Evolutionary conservation across 2,797 vertebrate species (phyloP).

Genomic region (Aulostomus chinensis): DNA sequence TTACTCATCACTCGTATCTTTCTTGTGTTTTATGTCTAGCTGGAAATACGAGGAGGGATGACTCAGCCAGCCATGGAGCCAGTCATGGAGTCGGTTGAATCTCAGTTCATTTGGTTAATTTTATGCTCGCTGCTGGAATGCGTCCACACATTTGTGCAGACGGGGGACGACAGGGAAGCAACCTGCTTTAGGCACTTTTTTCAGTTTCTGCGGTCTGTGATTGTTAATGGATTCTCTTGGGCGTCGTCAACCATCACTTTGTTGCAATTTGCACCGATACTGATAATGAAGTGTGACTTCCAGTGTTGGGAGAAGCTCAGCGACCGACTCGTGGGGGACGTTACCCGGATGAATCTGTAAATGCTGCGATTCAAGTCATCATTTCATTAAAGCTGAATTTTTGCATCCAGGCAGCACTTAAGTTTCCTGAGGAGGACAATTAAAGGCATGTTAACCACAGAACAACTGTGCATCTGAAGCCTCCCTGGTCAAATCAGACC

Average conservation of each 20-base stretch:
- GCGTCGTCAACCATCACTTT: too few species aligned
- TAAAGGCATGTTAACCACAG: too few species aligned
- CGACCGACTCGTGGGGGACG: too few species aligned
- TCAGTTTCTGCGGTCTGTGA: conserved; percentile 38
- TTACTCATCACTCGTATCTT: conserved; percentile 42
- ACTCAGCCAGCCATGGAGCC: conserved; percentile 47
- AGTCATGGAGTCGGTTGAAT: conserved; percentile 37
- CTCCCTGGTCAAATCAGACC: too few species aligned
- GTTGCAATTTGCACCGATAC: too few species aligned
- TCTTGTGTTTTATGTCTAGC: conserved; percentile 46
- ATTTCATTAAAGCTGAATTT: too few species aligned
- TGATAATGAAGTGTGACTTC: conserved; percentile 39
- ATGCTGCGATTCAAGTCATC: too few species aligned
- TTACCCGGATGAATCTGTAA: too few species aligned
- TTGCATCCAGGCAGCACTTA: too few species aligned
- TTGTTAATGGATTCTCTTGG: conserved; percentile 53
- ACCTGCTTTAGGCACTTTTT: conserved; percentile 32
- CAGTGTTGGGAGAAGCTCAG: too few species aligned
- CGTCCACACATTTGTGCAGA: conserved; percentile 48
- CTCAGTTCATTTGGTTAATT: conserved; percentile 49
- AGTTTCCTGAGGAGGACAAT: too few species aligned
- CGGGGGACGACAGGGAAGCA: conserved; percentile 31
- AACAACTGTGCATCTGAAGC: too few species aligned
- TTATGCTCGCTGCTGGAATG: conserved; percentile 22
- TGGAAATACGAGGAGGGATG: conserved; percentile 40